Base-by-base conservation (phyloP, 2,888 invertebrate species). In the Lamellibrachia satsuma region DNA sequence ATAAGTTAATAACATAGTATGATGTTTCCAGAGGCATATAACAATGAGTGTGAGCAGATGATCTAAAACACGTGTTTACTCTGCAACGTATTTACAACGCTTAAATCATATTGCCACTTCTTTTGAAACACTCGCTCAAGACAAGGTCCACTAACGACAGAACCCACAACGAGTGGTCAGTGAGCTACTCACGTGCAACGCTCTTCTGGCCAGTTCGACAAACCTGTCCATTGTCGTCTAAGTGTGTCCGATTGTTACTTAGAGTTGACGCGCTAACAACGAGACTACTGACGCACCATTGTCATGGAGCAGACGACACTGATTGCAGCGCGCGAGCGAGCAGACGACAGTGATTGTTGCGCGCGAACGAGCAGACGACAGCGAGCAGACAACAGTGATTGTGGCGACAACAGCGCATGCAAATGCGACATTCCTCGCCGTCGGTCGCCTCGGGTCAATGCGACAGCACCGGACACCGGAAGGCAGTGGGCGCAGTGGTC, bases 401-500 rank as follows among this genome's bases (percentile, higher is more conserved):
- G 75, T 75, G 15, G 75, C 75, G 75, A 75, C 75, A 75, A 75
- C 75, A 75, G 15, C 3, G 75, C 75, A 75, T 75, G 75, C 75
- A 75, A 75, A 75, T 75, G 75, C n/a, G 75, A n/a, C 75, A 75
- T 75, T 22, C 75, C 75, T 75, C 75, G 75, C 75, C 22, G 15
- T 15, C 22, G 75, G 75, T 75, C n/a, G 75, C 75, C 75, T 75
- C 22, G 75, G 75, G 75, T 75, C 75, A 75, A 75, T 6, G 75
- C 75, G 15, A 75, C 75, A 15, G 75, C n/a, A 75, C 75, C n/a
- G 75, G 75, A 75, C 75, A 75, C 75, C 75, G 75, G 75, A 75
- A 75, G 75, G 75, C 75, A 75, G 75, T 22, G 75, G 75, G 22
- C 75, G 75, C 75, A n/a, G 15, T n/a, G 22, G 75, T 75, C 75